A percentile compares a stretch with the other conserved stretches of the same genome.
Evolutionary conservation across 2,888 invertebrate genomes (phyloP).

Genomic region (Pecten maximus): DNA sequence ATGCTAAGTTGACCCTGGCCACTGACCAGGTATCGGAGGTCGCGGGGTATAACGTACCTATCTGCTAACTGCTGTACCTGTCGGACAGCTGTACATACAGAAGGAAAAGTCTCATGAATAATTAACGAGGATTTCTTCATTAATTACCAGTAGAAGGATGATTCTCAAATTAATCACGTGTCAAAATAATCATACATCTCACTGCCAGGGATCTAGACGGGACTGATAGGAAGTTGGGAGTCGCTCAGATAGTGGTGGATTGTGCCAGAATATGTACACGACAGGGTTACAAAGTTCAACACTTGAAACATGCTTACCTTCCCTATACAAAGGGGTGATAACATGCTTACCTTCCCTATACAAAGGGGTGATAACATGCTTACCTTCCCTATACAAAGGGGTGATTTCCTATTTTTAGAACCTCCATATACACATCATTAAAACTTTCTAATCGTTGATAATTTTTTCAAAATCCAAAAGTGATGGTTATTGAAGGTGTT

Average conservation of each 20-base stretch:
- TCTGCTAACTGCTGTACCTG: background rate
- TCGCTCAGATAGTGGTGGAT: background rate
- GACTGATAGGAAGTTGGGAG: background rate
- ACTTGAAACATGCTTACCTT: too few relatives aligned
- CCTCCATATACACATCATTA: too few relatives aligned
- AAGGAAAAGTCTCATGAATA: background rate
- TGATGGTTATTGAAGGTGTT: too few relatives aligned
- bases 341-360: too few relatives aligned
- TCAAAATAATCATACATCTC: background rate
- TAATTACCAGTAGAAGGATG: background rate
- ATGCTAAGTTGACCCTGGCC: background rate
- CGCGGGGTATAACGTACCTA: background rate
- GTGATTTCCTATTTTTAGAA: too few relatives aligned
- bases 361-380: too few relatives aligned
- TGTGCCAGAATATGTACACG: too few relatives aligned
- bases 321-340: too few relatives aligned
- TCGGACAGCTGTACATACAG: background rate
- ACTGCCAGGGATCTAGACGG: background rate
- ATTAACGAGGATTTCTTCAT: constrained; percentile 18
- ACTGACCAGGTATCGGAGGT: background rate
- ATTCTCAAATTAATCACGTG: background rate
- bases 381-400: too few relatives aligned
- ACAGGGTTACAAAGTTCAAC: too few relatives aligned
- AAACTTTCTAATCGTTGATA: too few relatives aligned
- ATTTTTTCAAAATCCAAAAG: too few relatives aligned